Evolutionary conservation across 2,888 invertebrate genomes (phyloP).

Genomic region (Leptura quadrifasciata): DNA sequence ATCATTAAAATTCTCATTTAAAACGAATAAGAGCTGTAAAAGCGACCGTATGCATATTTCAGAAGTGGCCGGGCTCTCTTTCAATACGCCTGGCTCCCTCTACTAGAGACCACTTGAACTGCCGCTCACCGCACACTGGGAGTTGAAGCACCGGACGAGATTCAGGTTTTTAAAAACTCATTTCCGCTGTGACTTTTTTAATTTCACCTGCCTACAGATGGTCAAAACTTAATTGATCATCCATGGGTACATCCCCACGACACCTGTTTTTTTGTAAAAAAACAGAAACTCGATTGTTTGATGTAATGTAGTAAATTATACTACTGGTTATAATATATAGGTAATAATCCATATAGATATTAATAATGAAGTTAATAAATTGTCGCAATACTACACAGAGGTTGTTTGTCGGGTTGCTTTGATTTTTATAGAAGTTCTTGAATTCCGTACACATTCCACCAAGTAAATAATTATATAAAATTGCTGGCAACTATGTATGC

Average conservation of each 20-base stretch:
- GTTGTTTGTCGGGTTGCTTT: too few relatives aligned
- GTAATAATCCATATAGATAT: neutral
- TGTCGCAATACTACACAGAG: neutral
- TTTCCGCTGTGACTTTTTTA: conserved; percentile 58
- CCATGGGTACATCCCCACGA: conserved; percentile 53
- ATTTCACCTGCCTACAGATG: conserved; percentile 51
- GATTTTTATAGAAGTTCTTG: too few relatives aligned
- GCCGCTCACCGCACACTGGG: conserved; percentile 17
- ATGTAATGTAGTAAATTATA: conserved; percentile 2
- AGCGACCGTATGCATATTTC: conserved; percentile 58
- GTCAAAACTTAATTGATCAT: conserved; percentile 50
- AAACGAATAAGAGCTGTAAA: conserved; percentile 53
- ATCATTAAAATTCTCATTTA: conserved; percentile 62
- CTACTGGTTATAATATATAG: neutral
- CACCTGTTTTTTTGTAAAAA: conserved; percentile 39
- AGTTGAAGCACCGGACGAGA: conserved; percentile 59
- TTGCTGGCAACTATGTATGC: too few relatives aligned
- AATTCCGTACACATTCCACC: too few relatives aligned
- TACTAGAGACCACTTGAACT: conserved; percentile 48
- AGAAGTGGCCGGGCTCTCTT: conserved; percentile 38
- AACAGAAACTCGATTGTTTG: neutral
- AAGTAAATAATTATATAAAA: too few relatives aligned
- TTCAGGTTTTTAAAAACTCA: conserved; percentile 64
- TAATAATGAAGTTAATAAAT: neutral
- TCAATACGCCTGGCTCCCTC: conserved; percentile 51